phyloP scores from a whole-genome alignment of 2,888 invertebrate genomes.

The Chrysodeixis includens region DNA sequence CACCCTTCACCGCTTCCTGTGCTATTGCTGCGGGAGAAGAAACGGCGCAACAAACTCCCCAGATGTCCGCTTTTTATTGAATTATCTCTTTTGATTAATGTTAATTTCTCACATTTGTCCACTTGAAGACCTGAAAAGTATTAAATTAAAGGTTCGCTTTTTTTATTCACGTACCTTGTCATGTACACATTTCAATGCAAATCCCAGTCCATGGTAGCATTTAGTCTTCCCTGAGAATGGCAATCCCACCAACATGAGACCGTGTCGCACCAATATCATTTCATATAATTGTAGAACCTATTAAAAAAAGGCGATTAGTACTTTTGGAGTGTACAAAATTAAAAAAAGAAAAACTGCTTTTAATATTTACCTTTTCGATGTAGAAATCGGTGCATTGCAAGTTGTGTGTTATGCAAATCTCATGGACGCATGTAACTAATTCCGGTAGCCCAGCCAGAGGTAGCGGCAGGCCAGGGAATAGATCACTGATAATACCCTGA shows the following conservation, averaged over 20 bases:
- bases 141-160: too few species aligned
- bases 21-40: too few species aligned
- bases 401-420: constrained; percentile 92
- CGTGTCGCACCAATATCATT: constrained; percentile 98
- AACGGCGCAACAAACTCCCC: too few species aligned
- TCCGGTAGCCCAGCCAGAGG: constrained; percentile 94
- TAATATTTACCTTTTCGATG: constrained; percentile 91
- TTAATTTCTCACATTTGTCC: too few species aligned
- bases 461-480: constrained; percentile 96
- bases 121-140: too few species aligned
- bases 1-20: too few species aligned
- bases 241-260: constrained; percentile 97
- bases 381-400: constrained; percentile 96
- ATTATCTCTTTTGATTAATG: too few species aligned
- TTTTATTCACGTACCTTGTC: constrained; percentile 88
- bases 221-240: constrained; percentile 98
- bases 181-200: constrained; percentile 93
- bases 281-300: constrained; percentile 94
- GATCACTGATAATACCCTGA: constrained; percentile 96
- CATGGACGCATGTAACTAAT: constrained; percentile 80
- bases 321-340: not conserved
- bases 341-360: not conserved
- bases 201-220: constrained; percentile 95
- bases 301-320: not conserved
- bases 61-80: too few species aligned